Conservation (phyloP, 2,888 invertebrate species). For the Lasioglossum morio region DNA sequence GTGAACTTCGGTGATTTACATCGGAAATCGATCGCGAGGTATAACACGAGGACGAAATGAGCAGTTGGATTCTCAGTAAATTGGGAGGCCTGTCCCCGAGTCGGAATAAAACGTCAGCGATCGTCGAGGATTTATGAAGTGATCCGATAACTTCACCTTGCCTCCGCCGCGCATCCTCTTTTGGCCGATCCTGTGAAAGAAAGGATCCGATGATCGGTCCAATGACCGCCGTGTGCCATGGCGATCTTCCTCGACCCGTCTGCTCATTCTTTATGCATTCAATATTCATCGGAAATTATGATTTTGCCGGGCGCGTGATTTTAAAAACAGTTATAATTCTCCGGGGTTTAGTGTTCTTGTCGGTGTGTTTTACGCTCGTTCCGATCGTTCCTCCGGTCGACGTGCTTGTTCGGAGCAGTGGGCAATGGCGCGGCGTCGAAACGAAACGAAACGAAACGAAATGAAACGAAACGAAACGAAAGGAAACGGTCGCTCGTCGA, state of each 20-base stretch:
- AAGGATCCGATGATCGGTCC: slow-evolving; percentile 21
- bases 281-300: slow-evolving; percentile 40
- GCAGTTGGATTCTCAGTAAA: background rate
- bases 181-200: slow-evolving; percentile 28
- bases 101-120: background rate
- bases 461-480: slow-evolving; percentile 37
- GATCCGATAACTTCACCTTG: slow-evolving; percentile 42
- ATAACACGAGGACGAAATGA: background rate
- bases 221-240: slow-evolving; percentile 15
- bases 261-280: slow-evolving; percentile 19
- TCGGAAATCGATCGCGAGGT: background rate
- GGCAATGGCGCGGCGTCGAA: background rate
- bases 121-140: slow-evolving; percentile 40
- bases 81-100: background rate
- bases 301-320: slow-evolving; percentile 32
- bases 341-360: slow-evolving; percentile 42
- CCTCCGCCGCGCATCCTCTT: slow-evolving; percentile 31
- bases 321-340: slow-evolving; percentile 53
- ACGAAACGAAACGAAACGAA: slow-evolving; percentile 28
- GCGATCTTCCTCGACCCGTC: background rate
- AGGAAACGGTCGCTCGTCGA: slow-evolving; percentile 21
- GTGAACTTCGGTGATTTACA: background rate
- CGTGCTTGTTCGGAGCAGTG: slow-evolving; percentile 11
- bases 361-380: slow-evolving; percentile 50
- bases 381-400: slow-evolving; percentile 42